Evolutionary conservation across 2,888 invertebrate species (phyloP).

Genomic region (Galerucella pusilla): DNA sequence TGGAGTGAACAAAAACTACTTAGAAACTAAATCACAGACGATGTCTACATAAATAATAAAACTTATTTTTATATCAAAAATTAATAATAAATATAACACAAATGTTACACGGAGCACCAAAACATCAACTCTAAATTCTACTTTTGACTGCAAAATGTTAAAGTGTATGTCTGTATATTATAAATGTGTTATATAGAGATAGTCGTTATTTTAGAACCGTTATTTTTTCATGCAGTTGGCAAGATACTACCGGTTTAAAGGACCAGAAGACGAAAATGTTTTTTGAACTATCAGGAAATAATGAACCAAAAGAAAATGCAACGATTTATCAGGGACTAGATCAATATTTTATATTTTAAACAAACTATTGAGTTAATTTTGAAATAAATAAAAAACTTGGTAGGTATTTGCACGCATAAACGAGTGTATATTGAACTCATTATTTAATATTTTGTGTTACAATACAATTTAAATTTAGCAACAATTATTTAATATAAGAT

Average conservation of each 20-base stretch:
- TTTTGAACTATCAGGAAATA: too few relatives aligned
- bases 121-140: constrained; percentile 36
- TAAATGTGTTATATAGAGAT: constrained; percentile 33
- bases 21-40: constrained; percentile 43
- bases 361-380: too few relatives aligned
- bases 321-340: too few relatives aligned
- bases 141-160: constrained; percentile 34
- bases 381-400: too few relatives aligned
- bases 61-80: constrained; percentile 35
- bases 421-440: too few relatives aligned
- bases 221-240: constrained; percentile 1
- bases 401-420: too few relatives aligned
- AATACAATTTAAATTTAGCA: too few relatives aligned
- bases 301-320: too few relatives aligned
- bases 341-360: too few relatives aligned
- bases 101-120: constrained; percentile 38
- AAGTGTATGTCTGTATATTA: constrained; percentile 15
- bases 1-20: constrained; percentile 19
- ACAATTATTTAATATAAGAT: too few relatives aligned
- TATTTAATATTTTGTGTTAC: too few relatives aligned
- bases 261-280: neutral
- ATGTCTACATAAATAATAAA: constrained; percentile 37
- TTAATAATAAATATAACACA: constrained; percentile 40
- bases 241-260: neutral
- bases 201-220: constrained; percentile 25